A percentile compares a stretch with the other conserved stretches of the same genome.
Conservation (phyloP, 2,797 vertebrate species). For the Rhinichthys osculus region DNA sequence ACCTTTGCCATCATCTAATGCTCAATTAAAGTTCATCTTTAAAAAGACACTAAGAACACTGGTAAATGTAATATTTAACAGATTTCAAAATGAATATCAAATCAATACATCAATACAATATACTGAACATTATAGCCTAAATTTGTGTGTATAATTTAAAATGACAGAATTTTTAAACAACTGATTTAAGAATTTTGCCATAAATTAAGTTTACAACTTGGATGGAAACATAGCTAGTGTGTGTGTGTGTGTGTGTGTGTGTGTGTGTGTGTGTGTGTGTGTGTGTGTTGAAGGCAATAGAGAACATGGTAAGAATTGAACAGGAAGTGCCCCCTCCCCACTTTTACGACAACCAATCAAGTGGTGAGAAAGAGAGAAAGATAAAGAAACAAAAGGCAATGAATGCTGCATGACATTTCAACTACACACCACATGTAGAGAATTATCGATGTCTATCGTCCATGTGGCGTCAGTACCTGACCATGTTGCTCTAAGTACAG, state of each 20-base stretch:
- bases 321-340: conserved; percentile 26
- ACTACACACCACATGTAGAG: neutral
- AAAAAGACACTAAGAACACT: neutral
- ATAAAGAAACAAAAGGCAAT: conserved; percentile 31
- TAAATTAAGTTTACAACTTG: neutral
- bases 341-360: conserved; percentile 15
- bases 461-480: conserved; percentile 18
- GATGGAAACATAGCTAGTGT: neutral
- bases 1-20: neutral
- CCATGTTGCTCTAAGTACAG: conserved; percentile 7
- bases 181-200: neutral
- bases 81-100: neutral
- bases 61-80: neutral
- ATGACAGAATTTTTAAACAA: neutral
- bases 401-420: neutral
- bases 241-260: neutral
- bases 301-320: conserved; percentile 5
- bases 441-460: neutral
- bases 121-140: neutral
- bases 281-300: neutral
- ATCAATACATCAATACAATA: neutral
- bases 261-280: neutral
- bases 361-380: conserved; percentile 27
- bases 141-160: neutral
- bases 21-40: neutral